phyloP scores from a whole-genome alignment of 2,888 invertebrate genomes.

The Caenorhabditis wallacei region DNA sequence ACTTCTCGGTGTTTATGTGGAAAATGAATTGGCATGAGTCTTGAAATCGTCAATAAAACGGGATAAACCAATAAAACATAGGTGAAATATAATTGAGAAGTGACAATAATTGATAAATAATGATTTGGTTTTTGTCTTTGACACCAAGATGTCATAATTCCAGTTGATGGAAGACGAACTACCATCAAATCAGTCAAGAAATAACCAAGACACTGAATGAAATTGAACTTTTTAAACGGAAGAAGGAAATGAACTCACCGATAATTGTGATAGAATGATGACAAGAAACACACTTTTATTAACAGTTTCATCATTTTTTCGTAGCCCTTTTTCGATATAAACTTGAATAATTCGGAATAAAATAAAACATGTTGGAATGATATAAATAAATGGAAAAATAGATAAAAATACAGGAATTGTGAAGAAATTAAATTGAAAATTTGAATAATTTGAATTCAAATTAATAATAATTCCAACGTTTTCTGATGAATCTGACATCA shows the following conservation, averaged over 20 bases:
- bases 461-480: conserved; percentile 25
- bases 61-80: conserved; percentile 37
- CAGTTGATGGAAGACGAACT: conserved; percentile 24
- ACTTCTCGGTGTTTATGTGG: conserved; percentile 26
- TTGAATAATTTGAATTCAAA: conserved; percentile 30
- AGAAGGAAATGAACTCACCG: conserved; percentile 22
- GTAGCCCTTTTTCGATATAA: conserved; percentile 26
- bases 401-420: conserved; percentile 17
- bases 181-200: conserved; percentile 22
- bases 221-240: not conserved
- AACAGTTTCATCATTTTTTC: conserved; percentile 32
- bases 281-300: conserved; percentile 36
- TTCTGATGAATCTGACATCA: not conserved
- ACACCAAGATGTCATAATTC: conserved; percentile 32
- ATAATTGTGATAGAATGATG: conserved; percentile 29
- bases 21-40: conserved; percentile 25
- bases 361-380: conserved; percentile 26
- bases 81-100: conserved; percentile 18
- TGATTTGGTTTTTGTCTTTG: conserved; percentile 13
- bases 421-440: not conserved
- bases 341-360: conserved; percentile 21
- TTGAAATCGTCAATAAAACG: conserved; percentile 12
- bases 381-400: conserved; percentile 28
- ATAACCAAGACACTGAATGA: conserved; percentile 33
- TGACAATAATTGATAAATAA: not conserved